Conservation (phyloP, 2,888 invertebrate genomes). For the Autographa gamma region DNA sequence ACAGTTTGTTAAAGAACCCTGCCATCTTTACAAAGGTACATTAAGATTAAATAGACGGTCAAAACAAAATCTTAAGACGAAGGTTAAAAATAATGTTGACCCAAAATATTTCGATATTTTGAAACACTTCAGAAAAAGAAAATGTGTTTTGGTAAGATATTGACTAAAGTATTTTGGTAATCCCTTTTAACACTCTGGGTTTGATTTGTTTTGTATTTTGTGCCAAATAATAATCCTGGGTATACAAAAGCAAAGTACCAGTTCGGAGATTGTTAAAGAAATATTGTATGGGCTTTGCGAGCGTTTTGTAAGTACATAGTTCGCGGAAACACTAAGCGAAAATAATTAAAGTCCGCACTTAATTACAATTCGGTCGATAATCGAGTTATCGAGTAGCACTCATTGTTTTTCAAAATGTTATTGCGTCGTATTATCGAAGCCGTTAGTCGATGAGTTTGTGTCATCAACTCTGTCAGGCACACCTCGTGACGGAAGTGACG, state of each 20-base stretch:
- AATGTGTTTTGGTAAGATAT: neutral
- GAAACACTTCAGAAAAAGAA: neutral
- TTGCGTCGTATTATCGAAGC: slow-evolving; percentile 65
- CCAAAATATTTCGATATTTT: neutral
- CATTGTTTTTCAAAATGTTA: slow-evolving; percentile 55
- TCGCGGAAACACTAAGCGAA: neutral
- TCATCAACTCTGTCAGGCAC: slow-evolving; percentile 47
- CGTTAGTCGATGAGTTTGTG: slow-evolving; percentile 66
- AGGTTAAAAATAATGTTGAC: neutral
- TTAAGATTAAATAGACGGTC: neutral
- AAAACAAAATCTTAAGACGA: neutral
- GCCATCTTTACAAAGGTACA: neutral
- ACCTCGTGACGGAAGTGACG: slow-evolving; percentile 49
- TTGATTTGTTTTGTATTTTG: neutral
- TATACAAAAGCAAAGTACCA: neutral
- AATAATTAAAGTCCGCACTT: neutral
- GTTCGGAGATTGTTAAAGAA: neutral
- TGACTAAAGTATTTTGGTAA: neutral
- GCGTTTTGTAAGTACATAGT: neutral
- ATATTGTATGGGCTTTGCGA: neutral
- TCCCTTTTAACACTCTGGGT: neutral
- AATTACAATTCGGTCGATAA: neutral
- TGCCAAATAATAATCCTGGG: neutral
- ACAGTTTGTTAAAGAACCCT: neutral
- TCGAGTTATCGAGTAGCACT: slow-evolving; percentile 23